Evolutionary conservation across 2,888 invertebrate genomes (phyloP), one percentile per base, ranked within the genome.

Genomic region (Pseudococcus viburni): DNA sequence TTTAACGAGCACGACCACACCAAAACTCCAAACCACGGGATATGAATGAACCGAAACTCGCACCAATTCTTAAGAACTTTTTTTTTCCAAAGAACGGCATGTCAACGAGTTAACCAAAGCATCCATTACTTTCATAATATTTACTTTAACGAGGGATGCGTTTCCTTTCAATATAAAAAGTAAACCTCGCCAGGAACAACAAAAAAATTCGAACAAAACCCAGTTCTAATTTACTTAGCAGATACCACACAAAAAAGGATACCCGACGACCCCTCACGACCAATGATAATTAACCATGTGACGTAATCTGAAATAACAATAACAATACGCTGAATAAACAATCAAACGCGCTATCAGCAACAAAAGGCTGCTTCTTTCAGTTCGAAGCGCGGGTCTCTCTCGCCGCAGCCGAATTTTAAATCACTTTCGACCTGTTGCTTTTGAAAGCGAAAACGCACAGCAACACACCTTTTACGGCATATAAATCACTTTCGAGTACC

Each of bases 371-470:
- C 64, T 64, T n/a, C n/a, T 59, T 64, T 22, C 11, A n/a, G 55
- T 55, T 19, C 0, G 22, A n/a, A 59, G 22, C 6, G 59, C 5
- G 59, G 7, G 17, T 59, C 59, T 59, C 26, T 33, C 33, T 6
- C 26, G 12, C 33, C 73, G 17, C 5, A 73, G 39, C 26, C 33
- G 15, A 64, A 64, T 73, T 73, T 73, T 39, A 26, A 73, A 73
- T 73, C 73, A 64, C 64, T 73, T 73, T 73, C 73, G 73, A 73
- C 73, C 33, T 73, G 73, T 73, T 73, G 73, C 73, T 73, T 73
- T 73, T 73, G 73, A 73, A 73, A 73, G 17, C 39, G 73, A 73
- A 73, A 73, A 73, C 68, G 48, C 12, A 15, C 1, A 46, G 46
- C 26, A 33, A 33, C 68, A 73, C 33, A 73, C 73, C 73, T 33